Percentiles rank a stretch among this genome's conserved stretches.
Evolutionary conservation across 2,797 vertebrate species (phyloP).

Genomic region (Sebastes alutus): DNA sequence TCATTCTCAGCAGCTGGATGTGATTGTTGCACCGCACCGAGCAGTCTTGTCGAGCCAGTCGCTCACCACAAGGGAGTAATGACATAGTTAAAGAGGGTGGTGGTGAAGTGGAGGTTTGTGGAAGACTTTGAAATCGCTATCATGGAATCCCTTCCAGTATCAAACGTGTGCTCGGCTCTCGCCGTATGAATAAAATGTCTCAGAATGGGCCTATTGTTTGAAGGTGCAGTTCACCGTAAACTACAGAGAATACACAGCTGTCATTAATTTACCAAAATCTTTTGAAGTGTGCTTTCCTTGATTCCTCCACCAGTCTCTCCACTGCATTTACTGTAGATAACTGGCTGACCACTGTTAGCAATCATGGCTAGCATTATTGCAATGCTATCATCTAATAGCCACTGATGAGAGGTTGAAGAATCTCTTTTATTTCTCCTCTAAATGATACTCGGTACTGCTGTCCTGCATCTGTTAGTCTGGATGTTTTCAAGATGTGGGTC

Average conservation of each 20-base stretch:
- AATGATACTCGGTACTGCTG: constrained; percentile 9
- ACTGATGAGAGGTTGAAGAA: constrained; percentile 23
- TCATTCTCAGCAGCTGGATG: constrained; percentile 78
- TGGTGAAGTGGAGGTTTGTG: constrained; percentile 49
- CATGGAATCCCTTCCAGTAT: constrained; percentile 39
- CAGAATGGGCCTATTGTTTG: constrained; percentile 49
- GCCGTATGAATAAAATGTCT: constrained; percentile 24
- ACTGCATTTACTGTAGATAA: constrained; percentile 10
- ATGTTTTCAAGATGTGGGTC: constrained; percentile 67
- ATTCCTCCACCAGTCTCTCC: background rate
- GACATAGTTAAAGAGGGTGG: constrained; percentile 69
- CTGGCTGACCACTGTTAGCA: constrained; percentile 42
- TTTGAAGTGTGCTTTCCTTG: constrained; percentile 25
- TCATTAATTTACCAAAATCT: constrained; percentile 24
- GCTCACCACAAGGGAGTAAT: constrained; percentile 70
- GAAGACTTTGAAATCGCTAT: constrained; percentile 69
- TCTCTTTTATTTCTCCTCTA: constrained; percentile 27
- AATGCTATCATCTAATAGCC: constrained; percentile 33
- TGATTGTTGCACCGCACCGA: constrained; percentile 73
- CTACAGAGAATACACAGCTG: constrained; percentile 37
- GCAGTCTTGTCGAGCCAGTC: constrained; percentile 48
- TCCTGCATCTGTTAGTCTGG: constrained; percentile 33
- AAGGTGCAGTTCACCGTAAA: constrained; percentile 8
- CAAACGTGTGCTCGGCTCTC: constrained; percentile 24
- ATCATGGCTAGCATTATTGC: constrained; percentile 31